These are phyloP conservation scores for Arrhamphus sclerolepis DNA, from an alignment of 2,797 vertebrate genomes.

Conservation along the genomic window DNA sequence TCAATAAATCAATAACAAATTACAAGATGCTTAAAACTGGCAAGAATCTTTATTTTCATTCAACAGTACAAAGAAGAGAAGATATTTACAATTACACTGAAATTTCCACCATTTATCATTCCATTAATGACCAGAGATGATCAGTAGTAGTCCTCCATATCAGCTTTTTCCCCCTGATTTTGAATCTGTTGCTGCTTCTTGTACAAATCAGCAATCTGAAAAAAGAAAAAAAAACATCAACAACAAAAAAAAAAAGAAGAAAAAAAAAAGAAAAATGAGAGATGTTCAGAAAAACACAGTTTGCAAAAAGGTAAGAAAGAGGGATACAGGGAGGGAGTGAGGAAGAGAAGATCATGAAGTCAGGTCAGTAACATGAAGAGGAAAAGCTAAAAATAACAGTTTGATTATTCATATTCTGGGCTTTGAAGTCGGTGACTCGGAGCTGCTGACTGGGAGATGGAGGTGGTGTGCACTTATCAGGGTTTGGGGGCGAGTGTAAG, in stretches of 20 bases:
- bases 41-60: slow-evolving; percentile 67
- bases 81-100: slow-evolving; percentile 71
- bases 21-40: slow-evolving; percentile 42
- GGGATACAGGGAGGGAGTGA: background rate
- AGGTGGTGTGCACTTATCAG: slow-evolving; percentile 44
- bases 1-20: slow-evolving; percentile 39
- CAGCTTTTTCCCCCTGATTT: slow-evolving; percentile 84
- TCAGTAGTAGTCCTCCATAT: slow-evolving; percentile 87
- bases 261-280: slow-evolving; percentile 20
- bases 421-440: slow-evolving; percentile 63
- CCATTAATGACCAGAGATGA: slow-evolving; percentile 26
- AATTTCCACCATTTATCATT: slow-evolving; percentile 25
- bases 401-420: slow-evolving; percentile 64
- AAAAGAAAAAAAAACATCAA: slow-evolving; percentile 22
- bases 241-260: slow-evolving; percentile 27
- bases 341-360: slow-evolving; percentile 41
- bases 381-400: slow-evolving; percentile 65
- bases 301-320: slow-evolving; percentile 5
- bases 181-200: slow-evolving; percentile 91
- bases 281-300: slow-evolving; percentile 6
- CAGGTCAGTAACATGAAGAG: slow-evolving; percentile 60
- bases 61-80: slow-evolving; percentile 46
- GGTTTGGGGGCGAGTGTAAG: slow-evolving; percentile 2
- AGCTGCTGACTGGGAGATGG: slow-evolving; percentile 51
- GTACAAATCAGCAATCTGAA: slow-evolving; percentile 89